Evolutionary conservation across 2,888 invertebrate genomes (phyloP), one percentile per base, ranked within the genome.

Genomic region (Metacarcinus magister): DNA sequence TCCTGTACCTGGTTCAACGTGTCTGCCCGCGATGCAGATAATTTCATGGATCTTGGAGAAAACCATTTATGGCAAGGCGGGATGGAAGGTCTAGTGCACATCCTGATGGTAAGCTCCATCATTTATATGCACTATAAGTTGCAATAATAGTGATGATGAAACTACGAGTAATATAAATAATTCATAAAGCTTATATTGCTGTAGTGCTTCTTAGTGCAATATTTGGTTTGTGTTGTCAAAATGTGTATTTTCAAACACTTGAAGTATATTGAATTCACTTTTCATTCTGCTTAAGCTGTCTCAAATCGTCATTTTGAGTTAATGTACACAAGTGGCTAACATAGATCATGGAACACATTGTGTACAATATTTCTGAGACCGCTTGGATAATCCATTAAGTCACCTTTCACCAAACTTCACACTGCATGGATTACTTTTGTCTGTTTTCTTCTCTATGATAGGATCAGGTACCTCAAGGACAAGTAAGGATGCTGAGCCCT

Each of bases 1-100:
- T 39, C 67, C 54, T 87, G 89, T 44, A 95, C 39, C 43, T 95
- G 93, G 93, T 60, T 95, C 44, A 95, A 95, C 67, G 60, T 93
- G 89, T 92, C 95, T 10, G 92, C 95, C 28, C 48, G 46, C 23
- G 95, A 95, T 46, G 95, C 82, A 3, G 92, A 44, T 16, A 95
- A 92, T 46, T 95, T 95, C 46, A 8, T 19, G 67, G 32, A 44
- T 19, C 32, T 95, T 16, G 95, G 95, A 32, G 19, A 67, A 8
- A 92, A 95, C 28, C 67, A 92, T 82, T 82, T 46, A 1, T 95
- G 95, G 95, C 54, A 46, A 10, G 95, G 95, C 13, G 95, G 95
- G 3, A 95, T 95, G 95, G 95, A 92, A 16, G 67, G 92, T 19
- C 46, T 95, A 28, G 75, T 95, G 19, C 67, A 92, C 13, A 44